Evolutionary conservation across 2,888 invertebrate genomes (phyloP), one percentile per base, ranked within the genome.

Genomic region (Noctua fimbriata): DNA sequence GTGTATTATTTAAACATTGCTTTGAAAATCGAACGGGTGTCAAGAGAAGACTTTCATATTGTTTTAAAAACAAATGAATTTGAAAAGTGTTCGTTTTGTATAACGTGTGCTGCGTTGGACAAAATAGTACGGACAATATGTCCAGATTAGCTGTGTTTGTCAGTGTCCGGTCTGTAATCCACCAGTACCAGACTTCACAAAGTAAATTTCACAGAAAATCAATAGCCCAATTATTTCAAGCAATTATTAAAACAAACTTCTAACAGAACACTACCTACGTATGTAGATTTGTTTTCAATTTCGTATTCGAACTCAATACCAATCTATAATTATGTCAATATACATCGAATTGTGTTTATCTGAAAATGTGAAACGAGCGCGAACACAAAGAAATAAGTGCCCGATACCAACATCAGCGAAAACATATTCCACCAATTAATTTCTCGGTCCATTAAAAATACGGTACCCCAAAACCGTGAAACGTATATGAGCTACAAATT

Each of bases 401-500:
- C 79, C 69, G 36, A 41, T 65, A 70, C 28, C 67, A 85, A 74
- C 70, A 87, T 89, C 82, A 87, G 77, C 73, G 73, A 79, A 88
- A 88, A 83, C 84, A 75, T 77, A 78, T 78, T 76, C 73, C 55
- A 69, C 66, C 81, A 83, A 89, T 89, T 85, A 89, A 88, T 86
- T 86, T 88, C 83, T 74, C 79, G 81, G 63, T 84, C 82, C 87
- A 85, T 89, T 85, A 84, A 84, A 77, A 89, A 89, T 79, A 82
- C 83, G 79, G 79, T 72, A 77, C 83, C 88, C 87, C 76, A 86
- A 89, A 90, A 87, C 90, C 91, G 92, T 93, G 92, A 91, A 93
- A 93, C 92, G 93, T 93, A 93, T 94, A 94, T 92, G 94, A 94
- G 95, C 93, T 93, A 95, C 95, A 95, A 95, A 95, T 95, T 93